A percentile compares a stretch with the other conserved stretches of the same genome.
These are phyloP conservation scores for Hypercompe scribonia DNA, from an alignment of 2,888 invertebrate species.

Conservation along the genomic window DNA sequence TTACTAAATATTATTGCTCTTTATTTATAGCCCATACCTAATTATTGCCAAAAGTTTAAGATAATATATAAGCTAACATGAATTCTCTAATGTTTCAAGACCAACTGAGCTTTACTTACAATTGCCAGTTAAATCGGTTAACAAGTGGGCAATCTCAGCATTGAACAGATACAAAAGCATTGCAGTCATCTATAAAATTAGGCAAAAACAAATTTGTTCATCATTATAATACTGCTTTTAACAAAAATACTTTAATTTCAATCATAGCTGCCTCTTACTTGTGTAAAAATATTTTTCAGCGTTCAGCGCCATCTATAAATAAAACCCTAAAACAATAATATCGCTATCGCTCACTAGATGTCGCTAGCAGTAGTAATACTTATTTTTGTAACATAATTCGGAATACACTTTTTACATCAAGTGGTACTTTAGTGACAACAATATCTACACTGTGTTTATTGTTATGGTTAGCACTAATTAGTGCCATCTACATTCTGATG, in stretches of 20 bases:
- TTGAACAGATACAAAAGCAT: conserved; percentile 26
- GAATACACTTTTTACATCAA: conserved; percentile 33
- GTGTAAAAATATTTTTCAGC: conserved; percentile 35
- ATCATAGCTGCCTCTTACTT: conserved; percentile 45
- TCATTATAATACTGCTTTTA: conserved; percentile 46
- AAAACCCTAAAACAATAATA: conserved; percentile 40
- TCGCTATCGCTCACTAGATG: conserved; percentile 35
- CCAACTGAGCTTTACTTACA: conserved; percentile 14
- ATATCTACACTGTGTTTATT: conserved; percentile 40
- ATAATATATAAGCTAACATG: neutral
- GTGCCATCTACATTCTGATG: conserved; percentile 38
- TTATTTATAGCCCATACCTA: neutral
- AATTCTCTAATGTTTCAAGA: neutral
- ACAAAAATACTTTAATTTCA: conserved; percentile 38
- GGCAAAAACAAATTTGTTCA: conserved; percentile 43
- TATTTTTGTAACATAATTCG: conserved; percentile 47
- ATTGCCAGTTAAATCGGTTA: conserved; percentile 31
- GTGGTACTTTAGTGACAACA: conserved; percentile 32
- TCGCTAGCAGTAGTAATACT: conserved; percentile 32
- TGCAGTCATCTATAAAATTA: conserved; percentile 40
- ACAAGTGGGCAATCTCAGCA: conserved; percentile 39
- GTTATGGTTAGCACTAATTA: conserved; percentile 38
- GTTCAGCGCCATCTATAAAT: conserved; percentile 43
- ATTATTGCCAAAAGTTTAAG: neutral
- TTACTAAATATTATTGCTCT: neutral